Evolutionary conservation across 2,797 vertebrate genomes (phyloP), one percentile per base, ranked within the genome.

Genomic region (Fistularia tabacaria): DNA sequence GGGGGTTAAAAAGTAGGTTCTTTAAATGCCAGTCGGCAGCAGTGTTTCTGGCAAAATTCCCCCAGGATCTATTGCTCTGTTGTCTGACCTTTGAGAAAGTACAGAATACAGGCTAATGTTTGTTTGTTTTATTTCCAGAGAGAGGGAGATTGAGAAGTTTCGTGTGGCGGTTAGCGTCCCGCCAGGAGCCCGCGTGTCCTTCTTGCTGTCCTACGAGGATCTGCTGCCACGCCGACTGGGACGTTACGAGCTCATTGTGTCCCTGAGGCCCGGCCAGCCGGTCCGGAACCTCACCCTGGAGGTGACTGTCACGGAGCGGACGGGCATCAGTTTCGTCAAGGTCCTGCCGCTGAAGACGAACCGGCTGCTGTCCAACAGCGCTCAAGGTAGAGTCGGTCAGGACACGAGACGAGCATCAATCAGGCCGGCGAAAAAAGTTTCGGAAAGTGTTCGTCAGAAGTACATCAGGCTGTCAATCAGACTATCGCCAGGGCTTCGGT

Each of bases 131-230:
- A n/a, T 40, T 37, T 65, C 41, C 66, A 94, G 92, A 73, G 91
- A 93, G 60, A 69, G 87, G 54, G 91, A 96, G 79, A 90, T 83
- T 0, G 92, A 95, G 72, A 93, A 90, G 82, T 94, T 95, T 52
- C 82, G 85, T 0, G 92, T 95, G 38, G 92, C 89, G 0, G 88
- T 92, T 45, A 93, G 82, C 1, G 89, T 94, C 4, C 91, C 90
- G 6, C 74, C 89, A 1, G 88, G 91, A 10, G 71, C 81, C 12
- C 82, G 75, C 1, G 74, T 91, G 54, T 87, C 81, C 56, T 95
- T 95, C 73, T 79, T 74, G 1, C 64, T 94, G 56, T 64, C 83
- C 52, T 94, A 92, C 0, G 92, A 96, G 67, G 90, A 94, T 75
- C 77, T 94, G 61, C 51, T 94, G 9, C 81, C 82, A 7, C 81